Conservation (phyloP, 2,888 invertebrate species). For the Rhabditophanes sp. region DNA sequence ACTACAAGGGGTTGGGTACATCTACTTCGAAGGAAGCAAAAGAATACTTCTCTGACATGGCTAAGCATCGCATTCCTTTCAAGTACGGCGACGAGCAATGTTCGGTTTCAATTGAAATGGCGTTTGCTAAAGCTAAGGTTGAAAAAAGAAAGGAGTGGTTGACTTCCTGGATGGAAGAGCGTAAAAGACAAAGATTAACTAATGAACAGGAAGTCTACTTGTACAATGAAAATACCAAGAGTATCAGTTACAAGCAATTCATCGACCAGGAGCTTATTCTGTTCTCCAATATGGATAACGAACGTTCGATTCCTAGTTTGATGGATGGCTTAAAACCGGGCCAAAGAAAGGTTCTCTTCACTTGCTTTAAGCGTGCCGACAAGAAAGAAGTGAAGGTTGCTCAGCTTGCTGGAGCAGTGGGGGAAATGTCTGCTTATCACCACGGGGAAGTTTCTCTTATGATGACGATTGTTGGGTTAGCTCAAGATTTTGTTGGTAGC, state of each 20-base stretch:
- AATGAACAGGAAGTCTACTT: conserved; percentile 34
- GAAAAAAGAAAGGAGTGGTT: conserved; percentile 95
- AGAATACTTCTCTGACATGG: conserved; percentile 92
- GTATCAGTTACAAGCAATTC: conserved; percentile 32
- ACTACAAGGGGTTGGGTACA: conserved; percentile 99
- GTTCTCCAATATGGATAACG: conserved; percentile 45
- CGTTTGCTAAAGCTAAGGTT: conserved; percentile 78
- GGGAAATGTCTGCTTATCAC: conserved; percentile 92
- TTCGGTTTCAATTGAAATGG: conserved; percentile 80
- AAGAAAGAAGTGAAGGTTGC: conserved; percentile 90
- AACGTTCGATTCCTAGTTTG: conserved; percentile 60
- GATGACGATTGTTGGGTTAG: conserved; percentile 84
- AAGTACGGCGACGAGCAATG: conserved; percentile 70
- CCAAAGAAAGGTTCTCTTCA: conserved; percentile 55
- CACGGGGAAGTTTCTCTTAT: conserved; percentile 87
- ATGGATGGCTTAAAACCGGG: conserved; percentile 71
- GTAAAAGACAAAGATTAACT: conserved; percentile 22
- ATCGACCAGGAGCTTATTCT: conserved; percentile 39
- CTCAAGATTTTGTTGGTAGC: conserved; percentile 92
- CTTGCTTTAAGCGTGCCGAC: conserved; percentile 86
- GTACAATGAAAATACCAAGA: conserved; percentile 36
- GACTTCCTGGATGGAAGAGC: conserved; percentile 74
- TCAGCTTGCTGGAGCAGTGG: conserved; percentile 89
- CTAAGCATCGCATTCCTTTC: conserved; percentile 52
- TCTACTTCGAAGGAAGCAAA: conserved; percentile 94